phyloP scores from a whole-genome alignment of 2,888 invertebrate species.

The Drosophila bunnanda region DNA sequence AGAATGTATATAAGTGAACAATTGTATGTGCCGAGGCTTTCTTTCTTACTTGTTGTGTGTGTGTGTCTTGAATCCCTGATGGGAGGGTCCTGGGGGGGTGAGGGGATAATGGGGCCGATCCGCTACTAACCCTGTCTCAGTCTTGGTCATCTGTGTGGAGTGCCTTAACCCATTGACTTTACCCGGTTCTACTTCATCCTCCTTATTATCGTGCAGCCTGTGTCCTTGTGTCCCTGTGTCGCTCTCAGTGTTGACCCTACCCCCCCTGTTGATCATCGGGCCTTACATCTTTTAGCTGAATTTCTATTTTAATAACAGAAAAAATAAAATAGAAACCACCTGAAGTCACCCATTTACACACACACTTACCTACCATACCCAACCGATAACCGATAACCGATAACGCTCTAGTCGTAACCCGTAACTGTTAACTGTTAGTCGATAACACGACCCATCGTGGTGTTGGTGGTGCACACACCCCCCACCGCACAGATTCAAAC shows the following conservation, averaged over 20 bases:
- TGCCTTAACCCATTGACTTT: slow-evolving; percentile 2
- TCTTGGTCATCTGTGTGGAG: slow-evolving; percentile 22
- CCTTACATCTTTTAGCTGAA: slow-evolving; percentile 15
- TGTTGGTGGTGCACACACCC: slow-evolving; percentile 25
- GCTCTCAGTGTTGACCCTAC: slow-evolving; percentile 14
- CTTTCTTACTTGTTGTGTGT: slow-evolving; percentile 25
- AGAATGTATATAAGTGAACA: slow-evolving; percentile 70
- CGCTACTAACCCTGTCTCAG: slow-evolving; percentile 13
- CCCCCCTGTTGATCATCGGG: slow-evolving; percentile 24
- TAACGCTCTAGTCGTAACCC: slow-evolving; percentile 38
- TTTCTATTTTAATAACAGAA: slow-evolving; percentile 19
- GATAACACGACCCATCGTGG: slow-evolving; percentile 31
- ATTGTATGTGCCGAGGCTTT: slow-evolving; percentile 52
- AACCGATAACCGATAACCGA: slow-evolving; percentile 34
- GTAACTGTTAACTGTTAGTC: slow-evolving; percentile 43
- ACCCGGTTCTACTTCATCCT: neutral
- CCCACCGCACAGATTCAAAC: neutral
- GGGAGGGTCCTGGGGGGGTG: neutral
- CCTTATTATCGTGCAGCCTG: slow-evolving; percentile 1
- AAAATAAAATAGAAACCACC: neutral
- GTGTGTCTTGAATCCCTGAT: neutral
- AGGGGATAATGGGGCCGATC: neutral
- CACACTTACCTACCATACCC: slow-evolving; percentile 24
- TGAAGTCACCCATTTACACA: slow-evolving; percentile 12
- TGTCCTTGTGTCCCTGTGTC: slow-evolving; percentile 13